Base-by-base conservation (phyloP, 2,888 invertebrate species). In the Onthophagus sagittarius region DNA sequence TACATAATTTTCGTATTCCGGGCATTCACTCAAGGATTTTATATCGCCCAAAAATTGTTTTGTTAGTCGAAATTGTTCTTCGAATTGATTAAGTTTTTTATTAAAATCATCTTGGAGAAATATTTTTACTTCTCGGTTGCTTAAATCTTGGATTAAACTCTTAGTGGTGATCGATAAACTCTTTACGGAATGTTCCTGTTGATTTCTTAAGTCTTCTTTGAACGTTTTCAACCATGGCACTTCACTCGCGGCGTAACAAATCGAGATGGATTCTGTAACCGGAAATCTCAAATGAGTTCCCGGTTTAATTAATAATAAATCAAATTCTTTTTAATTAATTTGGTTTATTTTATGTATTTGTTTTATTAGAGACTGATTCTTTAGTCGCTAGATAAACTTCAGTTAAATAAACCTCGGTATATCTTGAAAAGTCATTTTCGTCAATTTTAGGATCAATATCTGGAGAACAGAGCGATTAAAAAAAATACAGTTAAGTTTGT, bases 241-340 rank as follows among this genome's bases (percentile, higher is more conserved):
- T 67, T 67, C 67, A 67, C 67, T 67, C 23, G 67, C 13, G 32
- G 9, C 13, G n/a, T 7, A n/a, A 23, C n/a, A 7, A 5, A 67
- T 62, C 39, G 63, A 15, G 62, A 15, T 4, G 4, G 11, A 39
- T 39, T 79, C 81, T 81, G 80, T 78, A 81, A 82, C 80, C 84
- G 85, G 84, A 85, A 85, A 83, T 79, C 82, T 83, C 82, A 75
- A 74, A 80, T 85, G 83, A 85, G 83, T 84, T 85, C 84, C 85
- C 85, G 77, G 75, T 74, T 70, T 9, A 65, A 33, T 23, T 69
- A 69, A n/a, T 11, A 53, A 53, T 9, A 53, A 53, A 53, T 4
- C 7, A 53, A 53, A 53, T 53, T 53, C 39, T 9, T 53, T 53
- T 7, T 7, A 53, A 11, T 7, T 33, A 53, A 53, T 4, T 53